Conservation (phyloP, 2,888 invertebrate genomes). For the Erebia aethiops region DNA sequence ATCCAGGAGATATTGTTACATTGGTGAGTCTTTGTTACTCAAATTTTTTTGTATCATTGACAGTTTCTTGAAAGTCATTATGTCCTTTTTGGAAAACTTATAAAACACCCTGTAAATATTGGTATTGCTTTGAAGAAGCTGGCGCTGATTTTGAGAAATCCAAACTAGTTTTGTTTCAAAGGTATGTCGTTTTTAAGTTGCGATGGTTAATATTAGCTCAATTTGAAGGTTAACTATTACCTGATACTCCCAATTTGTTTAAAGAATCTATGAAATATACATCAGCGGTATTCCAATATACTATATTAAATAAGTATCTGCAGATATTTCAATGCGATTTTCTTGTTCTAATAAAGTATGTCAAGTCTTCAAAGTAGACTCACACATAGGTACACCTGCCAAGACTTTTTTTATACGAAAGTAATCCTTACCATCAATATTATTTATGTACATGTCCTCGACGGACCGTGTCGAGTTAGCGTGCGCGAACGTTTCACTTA, state of each 20-base stretch:
- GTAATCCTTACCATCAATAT: constrained; percentile 22
- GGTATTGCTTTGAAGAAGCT: constrained; percentile 1
- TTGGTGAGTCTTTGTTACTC: constrained; percentile 84
- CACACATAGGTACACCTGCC: background rate
- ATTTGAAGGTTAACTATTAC: too few relatives aligned
- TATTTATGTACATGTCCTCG: constrained; percentile 25
- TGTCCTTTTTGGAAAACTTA: background rate
- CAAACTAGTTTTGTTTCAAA: background rate
- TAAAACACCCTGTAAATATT: background rate
- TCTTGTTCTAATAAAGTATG: background rate
- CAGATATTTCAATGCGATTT: background rate
- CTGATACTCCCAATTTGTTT: too few relatives aligned
- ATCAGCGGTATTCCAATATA: too few relatives aligned
- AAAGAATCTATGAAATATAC: too few relatives aligned
- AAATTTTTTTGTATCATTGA: constrained; percentile 6
- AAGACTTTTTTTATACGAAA: constrained; percentile 14
- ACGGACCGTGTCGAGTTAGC: constrained; percentile 28
- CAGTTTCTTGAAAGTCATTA: constrained; percentile 11
- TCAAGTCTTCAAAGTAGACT: background rate
- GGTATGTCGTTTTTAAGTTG: background rate
- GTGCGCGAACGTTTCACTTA: constrained; percentile 37
- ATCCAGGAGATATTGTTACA: constrained; percentile 88
- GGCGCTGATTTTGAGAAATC: background rate
- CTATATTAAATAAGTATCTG: too few relatives aligned
- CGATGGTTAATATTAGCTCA: background rate